These are phyloP conservation scores for Drosophila ironensis DNA, from an alignment of 1,140 invertebrate genomes.

Conservation along the genomic window DNA sequence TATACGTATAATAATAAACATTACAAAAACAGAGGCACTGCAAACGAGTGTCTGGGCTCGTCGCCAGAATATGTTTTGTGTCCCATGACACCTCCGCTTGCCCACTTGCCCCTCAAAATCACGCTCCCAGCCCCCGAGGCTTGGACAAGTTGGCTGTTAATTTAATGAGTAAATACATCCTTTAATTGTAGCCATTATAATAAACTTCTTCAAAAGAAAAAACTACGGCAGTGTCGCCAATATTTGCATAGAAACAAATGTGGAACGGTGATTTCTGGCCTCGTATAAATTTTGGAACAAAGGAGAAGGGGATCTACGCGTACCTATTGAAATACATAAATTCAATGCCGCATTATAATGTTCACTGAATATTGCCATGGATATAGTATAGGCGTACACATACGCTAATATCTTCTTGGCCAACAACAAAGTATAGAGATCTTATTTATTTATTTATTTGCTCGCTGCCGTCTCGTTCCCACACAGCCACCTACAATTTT, in stretches of 20 bases:
- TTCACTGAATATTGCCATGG: constrained; percentile 2
- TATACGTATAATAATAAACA: constrained; percentile 74
- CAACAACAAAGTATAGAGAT: constrained; percentile 54
- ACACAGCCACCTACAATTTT: constrained; percentile 80
- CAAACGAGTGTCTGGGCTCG: constrained; percentile 65
- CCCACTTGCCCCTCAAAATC: too few species aligned
- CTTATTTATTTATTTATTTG: constrained; percentile 67
- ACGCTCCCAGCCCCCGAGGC: too few species aligned
- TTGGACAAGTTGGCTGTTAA: too few species aligned
- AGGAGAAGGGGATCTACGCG: constrained; percentile 23
- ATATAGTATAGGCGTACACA: constrained; percentile 9
- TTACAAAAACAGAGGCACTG: constrained; percentile 48
- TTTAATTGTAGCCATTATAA: too few species aligned
- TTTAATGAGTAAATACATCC: background rate
- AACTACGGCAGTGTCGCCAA: too few species aligned
- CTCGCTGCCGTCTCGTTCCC: constrained; percentile 44
- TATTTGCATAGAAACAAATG: background rate
- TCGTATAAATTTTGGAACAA: constrained; percentile 47
- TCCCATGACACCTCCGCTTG: constrained; percentile 20
- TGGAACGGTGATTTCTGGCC: constrained; percentile 14
- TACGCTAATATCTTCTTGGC: constrained; percentile 15
- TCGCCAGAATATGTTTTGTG: constrained; percentile 64
- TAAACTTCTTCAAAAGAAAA: too few species aligned
- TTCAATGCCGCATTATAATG: constrained; percentile 23
- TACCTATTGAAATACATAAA: constrained; percentile 45